These are phyloP conservation scores for Akabosia matsudoensis DNA, from an alignment of 1,140 invertebrate species.

Conservation along the genomic window DNA sequence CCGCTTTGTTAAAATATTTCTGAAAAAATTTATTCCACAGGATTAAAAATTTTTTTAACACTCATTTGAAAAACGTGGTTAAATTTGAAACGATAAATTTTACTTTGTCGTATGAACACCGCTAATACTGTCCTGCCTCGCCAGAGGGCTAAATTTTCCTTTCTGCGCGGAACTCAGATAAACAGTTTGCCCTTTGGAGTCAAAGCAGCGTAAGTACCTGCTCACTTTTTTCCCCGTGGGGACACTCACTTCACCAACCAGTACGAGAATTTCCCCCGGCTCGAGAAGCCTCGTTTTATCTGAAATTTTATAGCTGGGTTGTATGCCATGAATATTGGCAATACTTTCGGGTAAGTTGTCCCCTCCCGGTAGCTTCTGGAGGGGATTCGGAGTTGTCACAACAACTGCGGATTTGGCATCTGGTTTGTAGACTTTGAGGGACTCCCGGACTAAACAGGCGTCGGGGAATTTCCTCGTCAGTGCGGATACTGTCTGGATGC, in stretches of 20 bases:
- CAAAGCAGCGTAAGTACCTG: conserved; percentile 79
- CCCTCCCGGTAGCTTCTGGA: conserved; percentile 47
- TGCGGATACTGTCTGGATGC: conserved; percentile 82
- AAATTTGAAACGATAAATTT: conserved; percentile 15
- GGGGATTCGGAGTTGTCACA: not conserved
- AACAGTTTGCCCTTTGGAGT: conserved; percentile 76
- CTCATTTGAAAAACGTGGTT: not conserved
- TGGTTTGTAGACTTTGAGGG: conserved; percentile 68
- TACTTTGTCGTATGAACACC: conserved; percentile 75
- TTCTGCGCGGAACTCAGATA: conserved; percentile 78
- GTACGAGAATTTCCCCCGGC: conserved; percentile 75
- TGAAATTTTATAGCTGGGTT: conserved; percentile 49
- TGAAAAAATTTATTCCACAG: no score
- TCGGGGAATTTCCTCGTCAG: conserved; percentile 72
- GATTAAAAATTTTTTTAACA: not conserved
- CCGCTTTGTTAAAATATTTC: conserved; percentile 78
- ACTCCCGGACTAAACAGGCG: conserved; percentile 78
- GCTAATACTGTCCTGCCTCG: conserved; percentile 85
- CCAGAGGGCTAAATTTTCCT: conserved; percentile 83
- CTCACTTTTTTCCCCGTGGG: conserved; percentile 55
- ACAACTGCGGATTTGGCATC: conserved; percentile 28
- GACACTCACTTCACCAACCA: conserved; percentile 65
- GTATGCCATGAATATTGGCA: not conserved
- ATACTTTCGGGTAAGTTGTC: conserved; percentile 45
- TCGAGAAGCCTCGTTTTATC: conserved; percentile 69